A percentile compares a stretch with the other conserved stretches of the same genome.
These are phyloP conservation scores for Eremophila alpestris DNA, from an alignment of 2,797 vertebrate genomes.

Conservation along the genomic window DNA sequence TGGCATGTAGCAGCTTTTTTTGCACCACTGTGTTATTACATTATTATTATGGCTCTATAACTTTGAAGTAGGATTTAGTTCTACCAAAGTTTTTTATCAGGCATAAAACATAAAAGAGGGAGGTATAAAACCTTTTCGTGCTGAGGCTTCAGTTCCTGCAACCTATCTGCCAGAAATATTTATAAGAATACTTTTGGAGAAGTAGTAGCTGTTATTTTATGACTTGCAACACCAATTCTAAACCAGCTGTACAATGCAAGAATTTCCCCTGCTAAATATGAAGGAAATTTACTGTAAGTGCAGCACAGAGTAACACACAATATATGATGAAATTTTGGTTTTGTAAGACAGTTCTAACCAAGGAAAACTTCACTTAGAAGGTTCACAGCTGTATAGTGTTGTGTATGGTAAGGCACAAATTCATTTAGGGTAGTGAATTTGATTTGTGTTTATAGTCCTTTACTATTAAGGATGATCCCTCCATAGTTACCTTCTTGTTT, in stretches of 20 bases:
- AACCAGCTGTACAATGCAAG: not conserved
- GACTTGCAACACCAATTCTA: not conserved
- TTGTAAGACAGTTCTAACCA: not conserved
- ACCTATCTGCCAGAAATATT: not conserved
- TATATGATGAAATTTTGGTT: not conserved
- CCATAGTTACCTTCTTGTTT: not conserved
- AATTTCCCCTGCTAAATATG: not conserved
- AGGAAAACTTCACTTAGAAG: not conserved
- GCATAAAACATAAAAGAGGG: not conserved
- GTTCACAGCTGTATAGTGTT: not conserved
- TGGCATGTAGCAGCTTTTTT: not conserved
- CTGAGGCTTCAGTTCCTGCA: not conserved
- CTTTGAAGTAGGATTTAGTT: not conserved
- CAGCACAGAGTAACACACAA: not conserved
- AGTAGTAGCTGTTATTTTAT: not conserved
- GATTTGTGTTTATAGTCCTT: not conserved
- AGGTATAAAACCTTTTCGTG: not conserved
- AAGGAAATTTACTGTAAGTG: not conserved
- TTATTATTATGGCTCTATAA: not conserved
- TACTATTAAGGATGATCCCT: not conserved
- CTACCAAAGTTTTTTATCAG: not conserved
- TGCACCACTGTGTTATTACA: not conserved
- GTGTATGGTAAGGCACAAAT: not conserved
- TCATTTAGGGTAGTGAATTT: not conserved
- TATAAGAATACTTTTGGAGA: not conserved